Evolutionary conservation across 2,113 vertebrate species (phyloP).

Genomic region (Sarotherodon lohbergeri): DNA sequence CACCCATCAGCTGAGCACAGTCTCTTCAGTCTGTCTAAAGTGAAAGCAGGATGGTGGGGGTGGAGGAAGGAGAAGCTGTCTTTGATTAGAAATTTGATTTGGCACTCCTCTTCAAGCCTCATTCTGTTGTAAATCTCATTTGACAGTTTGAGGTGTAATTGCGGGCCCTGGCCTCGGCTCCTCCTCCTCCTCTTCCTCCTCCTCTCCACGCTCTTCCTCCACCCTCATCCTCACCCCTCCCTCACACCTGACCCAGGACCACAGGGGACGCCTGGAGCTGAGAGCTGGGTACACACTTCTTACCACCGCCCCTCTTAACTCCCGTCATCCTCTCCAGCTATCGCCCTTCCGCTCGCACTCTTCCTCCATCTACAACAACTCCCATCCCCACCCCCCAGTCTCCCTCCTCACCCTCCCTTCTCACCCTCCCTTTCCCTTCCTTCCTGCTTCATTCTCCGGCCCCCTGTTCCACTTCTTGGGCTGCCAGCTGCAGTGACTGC

Average conservation of each 20-base stretch:
- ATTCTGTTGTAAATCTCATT: slow-evolving; percentile 77
- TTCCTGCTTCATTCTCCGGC: slow-evolving; percentile 25
- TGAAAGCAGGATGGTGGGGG: background rate
- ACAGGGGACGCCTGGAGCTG: slow-evolving; percentile 79
- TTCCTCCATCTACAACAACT: background rate
- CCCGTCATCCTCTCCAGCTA: slow-evolving; percentile 53
- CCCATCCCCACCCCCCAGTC: background rate
- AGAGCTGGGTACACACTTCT: slow-evolving; percentile 75
- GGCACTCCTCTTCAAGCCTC: background rate
- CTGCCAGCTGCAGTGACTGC: slow-evolving; percentile 1
- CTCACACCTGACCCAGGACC: slow-evolving; percentile 79
- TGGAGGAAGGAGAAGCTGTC: background rate
- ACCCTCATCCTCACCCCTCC: slow-evolving; percentile 70
- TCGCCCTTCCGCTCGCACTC: slow-evolving; percentile 67
- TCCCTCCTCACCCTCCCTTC: background rate
- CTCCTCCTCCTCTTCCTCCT: slow-evolving; percentile 22
- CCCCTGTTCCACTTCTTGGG: background rate
- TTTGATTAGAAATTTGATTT: background rate
- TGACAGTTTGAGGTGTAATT: slow-evolving; percentile 87
- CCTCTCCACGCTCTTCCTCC: slow-evolving; percentile 25
- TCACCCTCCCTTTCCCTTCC: background rate
- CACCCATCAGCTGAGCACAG: background rate
- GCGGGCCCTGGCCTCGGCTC: slow-evolving; percentile 38
- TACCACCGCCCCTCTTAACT: background rate
- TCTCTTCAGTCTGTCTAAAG: background rate